Evolutionary conservation across 2,888 invertebrate genomes (phyloP).

Genomic region (Quadroppia sp.): DNA sequence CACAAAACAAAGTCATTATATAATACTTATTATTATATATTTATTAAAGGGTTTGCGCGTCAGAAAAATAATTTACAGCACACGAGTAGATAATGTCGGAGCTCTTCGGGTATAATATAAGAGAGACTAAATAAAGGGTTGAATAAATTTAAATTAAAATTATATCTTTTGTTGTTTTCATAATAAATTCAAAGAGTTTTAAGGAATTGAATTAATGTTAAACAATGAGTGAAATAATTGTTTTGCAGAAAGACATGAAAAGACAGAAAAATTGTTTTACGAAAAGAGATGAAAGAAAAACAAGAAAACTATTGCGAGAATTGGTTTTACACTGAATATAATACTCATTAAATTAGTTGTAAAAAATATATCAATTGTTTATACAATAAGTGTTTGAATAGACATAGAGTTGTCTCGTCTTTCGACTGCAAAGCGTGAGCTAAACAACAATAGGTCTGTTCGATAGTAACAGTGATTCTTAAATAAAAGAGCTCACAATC

Average conservation of each 20-base stretch:
- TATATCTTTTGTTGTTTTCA: neutral
- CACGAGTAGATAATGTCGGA: neutral
- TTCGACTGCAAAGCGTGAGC: neutral
- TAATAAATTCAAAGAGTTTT: too few relatives aligned
- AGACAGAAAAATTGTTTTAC: neutral
- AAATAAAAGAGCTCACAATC: neutral
- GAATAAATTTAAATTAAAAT: neutral
- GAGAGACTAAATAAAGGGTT: neutral
- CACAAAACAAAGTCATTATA: neutral
- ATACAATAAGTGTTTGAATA: neutral
- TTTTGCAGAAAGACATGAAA: neutral
- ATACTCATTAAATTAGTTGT: neutral
- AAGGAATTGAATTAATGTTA: neutral
- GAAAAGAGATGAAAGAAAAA: neutral
- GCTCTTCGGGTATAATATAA: neutral
- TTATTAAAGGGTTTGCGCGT: neutral
- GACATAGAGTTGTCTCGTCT: neutral
- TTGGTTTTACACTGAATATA: neutral
- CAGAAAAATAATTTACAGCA: conserved; percentile 20
- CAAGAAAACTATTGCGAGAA: neutral
- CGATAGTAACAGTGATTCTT: conserved; percentile 19
- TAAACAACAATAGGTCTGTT: neutral
- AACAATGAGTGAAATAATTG: neutral
- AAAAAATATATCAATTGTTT: neutral
- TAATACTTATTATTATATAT: neutral